phyloP scores from a whole-genome alignment of 2,113 vertebrate species.

The Paedocypris sp. region DNA sequence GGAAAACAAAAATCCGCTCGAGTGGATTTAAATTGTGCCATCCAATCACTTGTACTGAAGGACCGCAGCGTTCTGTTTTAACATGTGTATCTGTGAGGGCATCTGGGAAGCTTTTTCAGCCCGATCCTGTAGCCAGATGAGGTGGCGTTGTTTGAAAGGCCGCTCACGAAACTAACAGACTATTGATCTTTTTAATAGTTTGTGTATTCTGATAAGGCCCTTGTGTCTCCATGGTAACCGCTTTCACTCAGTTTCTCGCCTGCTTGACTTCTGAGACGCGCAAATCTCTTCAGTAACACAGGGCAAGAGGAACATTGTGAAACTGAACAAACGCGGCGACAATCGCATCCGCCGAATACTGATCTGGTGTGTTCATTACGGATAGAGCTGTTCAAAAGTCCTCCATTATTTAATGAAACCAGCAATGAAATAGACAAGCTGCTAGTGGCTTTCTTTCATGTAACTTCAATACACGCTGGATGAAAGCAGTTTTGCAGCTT shows the following conservation, averaged over 20 bases:
- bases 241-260: conserved; percentile 19
- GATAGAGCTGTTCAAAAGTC: neutral
- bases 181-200: conserved; percentile 45
- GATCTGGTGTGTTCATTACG: neutral
- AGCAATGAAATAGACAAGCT: neutral
- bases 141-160: conserved; percentile 33
- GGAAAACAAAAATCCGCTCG: neutral
- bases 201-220: conserved; percentile 40
- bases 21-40: conserved; percentile 3
- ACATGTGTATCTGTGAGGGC: conserved; percentile 5
- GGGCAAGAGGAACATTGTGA: neutral
- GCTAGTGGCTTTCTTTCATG: conserved; percentile 11
- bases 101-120: neutral
- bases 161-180: conserved; percentile 38
- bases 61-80: neutral
- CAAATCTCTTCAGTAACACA: conserved; percentile 18
- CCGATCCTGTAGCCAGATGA: conserved; percentile 11
- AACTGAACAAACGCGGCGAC: conserved; percentile 1
- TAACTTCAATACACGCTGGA: neutral
- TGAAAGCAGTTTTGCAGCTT: neutral
- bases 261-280: neutral
- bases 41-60: conserved; percentile 13
- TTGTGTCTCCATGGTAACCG: conserved; percentile 55
- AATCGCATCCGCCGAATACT: neutral
- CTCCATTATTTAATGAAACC: neutral